Base-by-base conservation (phyloP, 2,113 vertebrate genomes). In the Lagopus muta region DNA sequence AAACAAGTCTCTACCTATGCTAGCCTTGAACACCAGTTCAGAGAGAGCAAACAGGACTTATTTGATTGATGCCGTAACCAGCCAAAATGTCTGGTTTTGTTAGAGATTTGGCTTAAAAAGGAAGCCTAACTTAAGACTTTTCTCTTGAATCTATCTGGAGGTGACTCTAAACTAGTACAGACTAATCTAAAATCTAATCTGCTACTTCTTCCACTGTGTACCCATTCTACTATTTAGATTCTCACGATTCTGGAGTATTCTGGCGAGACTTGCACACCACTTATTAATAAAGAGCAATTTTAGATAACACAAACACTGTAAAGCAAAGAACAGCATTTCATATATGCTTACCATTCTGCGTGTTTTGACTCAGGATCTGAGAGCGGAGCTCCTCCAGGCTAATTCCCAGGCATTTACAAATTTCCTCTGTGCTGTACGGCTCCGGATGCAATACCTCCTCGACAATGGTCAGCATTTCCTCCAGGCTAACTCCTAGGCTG, bases 361-460 rank as follows among this genome's bases (percentile, higher is more conserved):
- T 99, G 97, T 99, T 98, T 60, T 98, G 94, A 83, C 96, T 99
- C 25, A 99, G 98, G 91, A 99, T 97, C 71, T 98, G 96, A 64
- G 97, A 96, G 50, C 42, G 88, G 40, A 99, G 97, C 64, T 99
- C 97, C 95, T 98, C 97, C 24, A 96, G 66, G 87, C 97, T 98
- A 96, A 99, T 97, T 92, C 95, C 98, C 97, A 99, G 97, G 90
- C 87, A 95, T 82, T 89, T 97, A 97, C 98, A 99, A 96, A 99
- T 97, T 97, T 99, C 99, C 89, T 99, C 98, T 43, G 96, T 32
- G 97, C 97, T 98, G 95, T 99, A 99, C 19, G 99, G 98, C 90
- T 99, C 98, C 47, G 98, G 97, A 89, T 99, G 99, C 90, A 99
- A 96, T 87, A 98, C 96, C 43, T 99, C 96, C 20, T 99, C 98